Conservation (phyloP, 2,888 invertebrate genomes). For the Brenthis ino region DNA sequence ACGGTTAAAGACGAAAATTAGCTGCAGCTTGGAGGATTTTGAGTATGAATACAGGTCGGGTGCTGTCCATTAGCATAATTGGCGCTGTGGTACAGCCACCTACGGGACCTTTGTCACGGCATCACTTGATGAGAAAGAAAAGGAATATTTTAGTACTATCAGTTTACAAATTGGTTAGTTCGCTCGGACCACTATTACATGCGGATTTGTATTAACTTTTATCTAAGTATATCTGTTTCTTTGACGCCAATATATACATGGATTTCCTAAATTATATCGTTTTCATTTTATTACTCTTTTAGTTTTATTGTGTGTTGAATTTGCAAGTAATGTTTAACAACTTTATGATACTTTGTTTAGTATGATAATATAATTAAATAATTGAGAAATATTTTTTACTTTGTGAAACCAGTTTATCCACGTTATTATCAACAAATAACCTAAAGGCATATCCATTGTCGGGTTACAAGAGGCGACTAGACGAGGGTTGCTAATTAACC, state of each 20-base stretch:
- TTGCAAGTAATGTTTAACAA: too few relatives aligned
- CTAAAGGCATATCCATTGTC: slow-evolving; percentile 64
- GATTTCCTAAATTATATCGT: too few relatives aligned
- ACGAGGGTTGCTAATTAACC: slow-evolving; percentile 79
- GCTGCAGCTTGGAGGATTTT: slow-evolving; percentile 79
- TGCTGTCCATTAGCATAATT: slow-evolving; percentile 82
- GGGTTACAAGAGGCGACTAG: slow-evolving; percentile 72
- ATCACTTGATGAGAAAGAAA: slow-evolving; percentile 31
- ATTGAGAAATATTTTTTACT: slow-evolving; percentile 1
- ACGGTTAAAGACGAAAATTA: slow-evolving; percentile 76
- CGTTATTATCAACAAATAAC: slow-evolving; percentile 51
- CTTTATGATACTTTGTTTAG: background rate
- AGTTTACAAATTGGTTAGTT: slow-evolving; percentile 26
- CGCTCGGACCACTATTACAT: background rate
- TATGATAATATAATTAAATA: background rate
- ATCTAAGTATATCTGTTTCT: too few relatives aligned
- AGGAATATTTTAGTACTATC: slow-evolving; percentile 26
- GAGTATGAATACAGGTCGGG: slow-evolving; percentile 78
- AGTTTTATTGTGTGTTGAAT: too few relatives aligned
- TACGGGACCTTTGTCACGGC: slow-evolving; percentile 37
- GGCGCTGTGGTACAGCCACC: slow-evolving; percentile 50
- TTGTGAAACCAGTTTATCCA: slow-evolving; percentile 12
- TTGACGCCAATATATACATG: too few relatives aligned
- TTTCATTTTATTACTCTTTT: too few relatives aligned
- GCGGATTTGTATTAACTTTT: background rate